Conservation (phyloP, 2,888 invertebrate species). For the Adelognathus sp. region DNA sequence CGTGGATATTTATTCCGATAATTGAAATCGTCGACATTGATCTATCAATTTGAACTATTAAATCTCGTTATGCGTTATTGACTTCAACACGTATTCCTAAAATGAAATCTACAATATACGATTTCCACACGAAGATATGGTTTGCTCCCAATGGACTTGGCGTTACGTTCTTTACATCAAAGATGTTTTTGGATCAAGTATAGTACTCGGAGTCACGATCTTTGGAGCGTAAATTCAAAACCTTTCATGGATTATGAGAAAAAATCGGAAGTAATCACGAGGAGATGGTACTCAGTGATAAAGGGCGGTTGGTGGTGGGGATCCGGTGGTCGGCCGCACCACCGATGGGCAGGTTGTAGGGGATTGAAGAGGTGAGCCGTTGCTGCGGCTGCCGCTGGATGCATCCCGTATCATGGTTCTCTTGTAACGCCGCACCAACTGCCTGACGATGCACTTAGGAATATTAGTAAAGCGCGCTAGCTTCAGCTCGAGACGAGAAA, state of each 20-base stretch:
- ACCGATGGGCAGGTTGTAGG: constrained; percentile 53
- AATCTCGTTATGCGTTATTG: too few species aligned
- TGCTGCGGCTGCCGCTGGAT: constrained; percentile 42
- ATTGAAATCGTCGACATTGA: too few species aligned
- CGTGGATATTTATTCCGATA: too few species aligned
- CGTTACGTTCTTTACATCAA: too few species aligned
- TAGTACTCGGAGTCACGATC: constrained; percentile 34
- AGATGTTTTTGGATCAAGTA: too few species aligned
- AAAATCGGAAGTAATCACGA: constrained; percentile 78
- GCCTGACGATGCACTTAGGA: constrained; percentile 80
- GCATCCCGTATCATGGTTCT: constrained; percentile 59
- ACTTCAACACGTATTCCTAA: too few species aligned
- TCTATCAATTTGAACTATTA: too few species aligned
- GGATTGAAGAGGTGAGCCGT: constrained; percentile 61
- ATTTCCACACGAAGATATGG: too few species aligned
- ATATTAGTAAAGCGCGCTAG: constrained; percentile 77
- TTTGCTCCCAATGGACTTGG: too few species aligned
- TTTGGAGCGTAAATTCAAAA: constrained; percentile 34
- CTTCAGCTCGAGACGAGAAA: constrained; percentile 63
- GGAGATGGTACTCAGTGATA: constrained; percentile 70
- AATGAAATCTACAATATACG: too few species aligned
- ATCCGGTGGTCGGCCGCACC: constrained; percentile 41
- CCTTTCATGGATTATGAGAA: constrained; percentile 24
- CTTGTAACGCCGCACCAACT: constrained; percentile 70
- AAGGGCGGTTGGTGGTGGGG: constrained; percentile 39